Base-by-base conservation (phyloP, 2,888 invertebrate species). In the Crocallis elinguaria region DNA sequence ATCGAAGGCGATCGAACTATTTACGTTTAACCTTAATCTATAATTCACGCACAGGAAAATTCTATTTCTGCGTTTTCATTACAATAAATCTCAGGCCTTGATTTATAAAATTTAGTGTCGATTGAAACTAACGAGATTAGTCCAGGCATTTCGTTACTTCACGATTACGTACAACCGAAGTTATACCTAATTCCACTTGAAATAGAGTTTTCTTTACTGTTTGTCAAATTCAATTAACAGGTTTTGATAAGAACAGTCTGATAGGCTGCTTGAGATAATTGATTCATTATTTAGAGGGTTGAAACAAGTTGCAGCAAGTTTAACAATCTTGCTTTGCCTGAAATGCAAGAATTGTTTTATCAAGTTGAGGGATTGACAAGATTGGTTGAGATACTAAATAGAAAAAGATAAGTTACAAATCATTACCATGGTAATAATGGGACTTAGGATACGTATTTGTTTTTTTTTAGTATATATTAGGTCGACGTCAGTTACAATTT, bases 101-200 rank as follows among this genome's bases (percentile, higher is more conserved):
- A 84, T 82, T 82, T 87, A 79, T 86, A 86, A 86, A 86, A 79
- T 86, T 85, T 75, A 74, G 75, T 77, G 70, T 77, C 79, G 79
- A 82, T 82, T 76, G 78, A 76, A 78, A 80, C 81, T 77, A 75
- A 79, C 77, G 80, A 75, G 73, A 72, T 76, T 63, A 71, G 74
- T 73, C 77, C 77, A 72, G 75, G 62, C 73, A 71, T 79, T 84
- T 82, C 79, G 79, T 84, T 77, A 80, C 74, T 72, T 67, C 62
- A 57, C 57, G 57, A 54, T 49, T 49, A 21, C 29, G 38, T 59
- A 12, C 69, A 70, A 66, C 42, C 61, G 17, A 77, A 71, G 71
- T 53, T 59, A 50, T 56, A 67, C 73, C 67, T 49, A 60, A 69
- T 46, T 1, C 0, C n/a, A 9, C 38, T 23, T 2, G 1, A 0